Evolutionary conservation across 2,888 invertebrate species (phyloP).

Genomic region (Pedicia rivosa): DNA sequence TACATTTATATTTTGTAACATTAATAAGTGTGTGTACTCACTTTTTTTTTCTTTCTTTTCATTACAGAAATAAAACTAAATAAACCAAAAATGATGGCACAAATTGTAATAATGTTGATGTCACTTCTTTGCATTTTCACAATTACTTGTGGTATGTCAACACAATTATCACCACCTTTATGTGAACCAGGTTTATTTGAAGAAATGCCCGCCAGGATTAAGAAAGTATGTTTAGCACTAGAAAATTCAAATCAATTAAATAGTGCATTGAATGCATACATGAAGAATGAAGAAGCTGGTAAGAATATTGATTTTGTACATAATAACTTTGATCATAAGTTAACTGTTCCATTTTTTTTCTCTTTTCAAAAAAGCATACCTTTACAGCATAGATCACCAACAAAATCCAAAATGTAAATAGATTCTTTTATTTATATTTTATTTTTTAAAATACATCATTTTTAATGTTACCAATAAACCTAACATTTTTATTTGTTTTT

Average conservation of each 20-base stretch:
- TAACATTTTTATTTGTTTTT: conserved; percentile 1
- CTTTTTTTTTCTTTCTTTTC: conserved; percentile 3
- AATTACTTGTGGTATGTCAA: conserved; percentile 15
- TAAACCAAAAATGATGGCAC: conserved; percentile 22
- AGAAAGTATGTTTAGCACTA: conserved; percentile 38
- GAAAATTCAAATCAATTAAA: conserved; percentile 28
- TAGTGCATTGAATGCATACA: conserved; percentile 25
- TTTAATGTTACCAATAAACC: too few relatives aligned
- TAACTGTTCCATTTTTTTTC: background rate
- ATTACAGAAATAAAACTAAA: background rate
- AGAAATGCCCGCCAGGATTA: conserved; percentile 39
- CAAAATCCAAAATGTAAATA: background rate
- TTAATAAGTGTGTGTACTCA: too few relatives aligned
- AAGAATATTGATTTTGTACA: too few relatives aligned
- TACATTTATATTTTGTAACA: too few relatives aligned
- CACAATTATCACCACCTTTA: conserved; percentile 31
- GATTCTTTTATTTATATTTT: too few relatives aligned
- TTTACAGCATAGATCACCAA: background rate
- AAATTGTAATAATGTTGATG: conserved; percentile 18
- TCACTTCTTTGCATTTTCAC: conserved; percentile 15
- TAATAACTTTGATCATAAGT: background rate
- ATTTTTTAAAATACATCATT: too few relatives aligned
- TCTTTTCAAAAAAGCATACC: background rate
- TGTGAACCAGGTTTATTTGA: conserved; percentile 39
- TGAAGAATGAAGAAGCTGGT: conserved; percentile 30